Percentiles rank a stretch among this genome's conserved stretches.
Evolutionary conservation across 2,797 vertebrate genomes (phyloP).

Genomic region (Cyprinodon diabolis): DNA sequence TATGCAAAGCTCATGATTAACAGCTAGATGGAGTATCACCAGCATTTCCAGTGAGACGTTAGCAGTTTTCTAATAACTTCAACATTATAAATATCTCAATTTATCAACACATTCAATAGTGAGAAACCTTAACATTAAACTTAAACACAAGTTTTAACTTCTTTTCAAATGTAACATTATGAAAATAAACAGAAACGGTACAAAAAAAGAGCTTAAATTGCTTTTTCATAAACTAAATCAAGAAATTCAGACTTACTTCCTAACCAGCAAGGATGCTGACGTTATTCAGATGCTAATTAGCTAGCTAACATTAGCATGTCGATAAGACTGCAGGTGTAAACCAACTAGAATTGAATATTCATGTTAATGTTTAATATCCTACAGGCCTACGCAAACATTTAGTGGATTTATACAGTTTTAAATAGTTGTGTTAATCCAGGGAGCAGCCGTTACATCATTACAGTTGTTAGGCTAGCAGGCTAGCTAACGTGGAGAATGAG

Average conservation of each 20-base stretch:
- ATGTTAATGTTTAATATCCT: background rate
- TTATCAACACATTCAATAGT: too few relatives aligned
- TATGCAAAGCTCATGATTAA: too few relatives aligned
- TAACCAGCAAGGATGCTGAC: conserved; percentile 42
- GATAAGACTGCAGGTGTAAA: background rate
- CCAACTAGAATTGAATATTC: background rate
- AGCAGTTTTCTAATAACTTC: background rate
- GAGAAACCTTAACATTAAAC: background rate
- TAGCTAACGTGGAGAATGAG: conserved; percentile 55
- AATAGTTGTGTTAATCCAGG: accelerated
- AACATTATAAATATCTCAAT: background rate
- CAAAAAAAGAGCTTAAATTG: background rate
- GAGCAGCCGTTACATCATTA: accelerated
- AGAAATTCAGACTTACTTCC: conserved; percentile 20
- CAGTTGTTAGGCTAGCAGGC: conserved; percentile 20
- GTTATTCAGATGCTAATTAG: conserved; percentile 61
- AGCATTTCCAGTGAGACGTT: background rate
- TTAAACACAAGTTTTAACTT: background rate
- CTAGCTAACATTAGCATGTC: conserved; percentile 56
- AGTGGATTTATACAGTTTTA: background rate
- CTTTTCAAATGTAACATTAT: background rate
- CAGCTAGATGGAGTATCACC: background rate
- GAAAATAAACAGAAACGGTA: background rate
- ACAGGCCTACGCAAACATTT: accelerated
- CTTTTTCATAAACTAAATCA: background rate